phyloP scores from a whole-genome alignment of 2,113 vertebrate species.

The Cricetomys ansorgei region DNA sequence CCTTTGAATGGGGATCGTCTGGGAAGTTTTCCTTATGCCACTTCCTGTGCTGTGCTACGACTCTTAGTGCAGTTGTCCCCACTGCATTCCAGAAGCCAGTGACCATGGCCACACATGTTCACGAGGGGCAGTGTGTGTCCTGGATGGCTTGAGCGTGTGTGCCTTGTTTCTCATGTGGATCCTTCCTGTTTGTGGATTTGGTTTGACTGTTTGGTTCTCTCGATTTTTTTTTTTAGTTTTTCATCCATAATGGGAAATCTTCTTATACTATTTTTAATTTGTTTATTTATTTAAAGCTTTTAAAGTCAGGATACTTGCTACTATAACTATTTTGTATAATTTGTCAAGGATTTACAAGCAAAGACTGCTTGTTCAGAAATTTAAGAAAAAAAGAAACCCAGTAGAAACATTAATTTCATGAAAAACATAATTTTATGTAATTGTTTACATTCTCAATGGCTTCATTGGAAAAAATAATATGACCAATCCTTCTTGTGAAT shows the following conservation, averaged over 20 bases:
- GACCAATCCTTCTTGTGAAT: slow-evolving; percentile 25
- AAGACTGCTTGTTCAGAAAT: slow-evolving; percentile 25
- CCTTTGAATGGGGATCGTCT: background rate
- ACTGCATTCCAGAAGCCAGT: background rate
- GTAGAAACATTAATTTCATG: slow-evolving; percentile 16
- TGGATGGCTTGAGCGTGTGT: background rate
- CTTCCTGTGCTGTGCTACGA: no score
- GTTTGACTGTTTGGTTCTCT: slow-evolving; percentile 29
- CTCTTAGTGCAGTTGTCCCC: background rate
- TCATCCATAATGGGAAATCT: background rate
- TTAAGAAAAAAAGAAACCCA: slow-evolving; percentile 18
- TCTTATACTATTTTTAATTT: background rate
- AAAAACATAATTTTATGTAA: slow-evolving; percentile 32
- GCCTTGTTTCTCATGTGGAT: background rate
- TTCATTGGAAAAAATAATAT: slow-evolving; percentile 46
- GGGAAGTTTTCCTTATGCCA: background rate
- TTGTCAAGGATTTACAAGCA: slow-evolving; percentile 47
- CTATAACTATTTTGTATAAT: slow-evolving; percentile 28
- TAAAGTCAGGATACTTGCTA: background rate
- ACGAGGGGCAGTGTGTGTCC: background rate
- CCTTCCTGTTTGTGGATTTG: background rate
- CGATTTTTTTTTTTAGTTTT: background rate
- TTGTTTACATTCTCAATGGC: background rate
- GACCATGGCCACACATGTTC: background rate
- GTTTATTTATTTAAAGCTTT: background rate